These are phyloP conservation scores for Magallana ariakensis DNA, from an alignment of 1,140 invertebrate genomes.

Conservation along the genomic window DNA sequence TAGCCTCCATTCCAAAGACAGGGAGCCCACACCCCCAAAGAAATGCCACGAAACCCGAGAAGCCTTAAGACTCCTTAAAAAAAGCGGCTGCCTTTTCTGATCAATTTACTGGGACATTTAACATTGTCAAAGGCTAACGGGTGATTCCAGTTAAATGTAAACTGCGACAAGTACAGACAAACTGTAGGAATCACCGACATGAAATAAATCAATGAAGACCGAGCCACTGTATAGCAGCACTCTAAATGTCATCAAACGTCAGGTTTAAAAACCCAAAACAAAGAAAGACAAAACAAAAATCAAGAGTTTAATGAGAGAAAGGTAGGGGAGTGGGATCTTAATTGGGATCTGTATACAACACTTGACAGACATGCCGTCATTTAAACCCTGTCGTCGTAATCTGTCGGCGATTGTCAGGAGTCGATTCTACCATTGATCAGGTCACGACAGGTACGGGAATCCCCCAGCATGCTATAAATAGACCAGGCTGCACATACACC, in stretches of 20 bases:
- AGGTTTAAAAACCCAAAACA: neutral
- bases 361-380: neutral
- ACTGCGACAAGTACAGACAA: neutral
- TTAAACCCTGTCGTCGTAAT: neutral
- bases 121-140: neutral
- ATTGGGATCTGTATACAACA: neutral
- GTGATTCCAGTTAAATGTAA: neutral
- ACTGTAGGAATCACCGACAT: neutral
- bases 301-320: neutral
- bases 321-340: neutral
- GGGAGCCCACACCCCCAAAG: neutral
- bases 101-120: constrained; percentile 28
- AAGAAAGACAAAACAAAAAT: neutral
- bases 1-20: neutral
- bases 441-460: constrained; percentile 11
- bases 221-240: neutral
- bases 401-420: neutral
- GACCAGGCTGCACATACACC: too few relatives aligned
- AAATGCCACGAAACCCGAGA: neutral
- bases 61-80: neutral
- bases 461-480: constrained; percentile 1
- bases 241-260: neutral
- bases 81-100: neutral
- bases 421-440: neutral
- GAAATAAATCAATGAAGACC: constrained; percentile 12